phyloP scores from a whole-genome alignment of 1,140 invertebrate genomes.

The Acromyrmex charruanus region DNA sequence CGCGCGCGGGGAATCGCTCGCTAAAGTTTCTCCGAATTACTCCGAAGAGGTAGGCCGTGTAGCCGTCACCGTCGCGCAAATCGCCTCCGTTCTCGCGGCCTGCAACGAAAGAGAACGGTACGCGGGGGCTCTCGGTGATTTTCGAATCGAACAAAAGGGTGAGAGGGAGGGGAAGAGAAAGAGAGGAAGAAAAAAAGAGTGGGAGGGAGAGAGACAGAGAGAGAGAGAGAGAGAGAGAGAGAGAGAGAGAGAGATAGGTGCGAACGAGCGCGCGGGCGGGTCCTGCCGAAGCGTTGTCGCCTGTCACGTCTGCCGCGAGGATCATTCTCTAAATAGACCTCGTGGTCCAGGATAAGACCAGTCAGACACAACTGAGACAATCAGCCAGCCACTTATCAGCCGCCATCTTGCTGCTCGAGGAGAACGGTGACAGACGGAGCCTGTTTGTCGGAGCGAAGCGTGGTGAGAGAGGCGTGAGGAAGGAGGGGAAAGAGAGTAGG shows the following conservation, averaged over 20 bases:
- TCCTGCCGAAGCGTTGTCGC: neutral
- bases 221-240: neutral
- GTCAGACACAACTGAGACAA: neutral
- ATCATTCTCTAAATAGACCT: neutral
- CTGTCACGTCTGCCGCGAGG: neutral
- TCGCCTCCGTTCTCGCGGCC: conserved; percentile 11
- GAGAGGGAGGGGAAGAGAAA: neutral
- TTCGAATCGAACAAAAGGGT: neutral
- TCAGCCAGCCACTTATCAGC: conserved; percentile 30
- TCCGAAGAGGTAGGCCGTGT: conserved; percentile 14
- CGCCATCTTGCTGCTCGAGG: conserved; percentile 49
- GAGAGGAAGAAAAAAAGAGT: too few species aligned
- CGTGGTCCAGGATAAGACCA: neutral
- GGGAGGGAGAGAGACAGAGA: neutral
- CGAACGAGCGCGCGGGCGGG: neutral
- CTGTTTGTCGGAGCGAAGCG: conserved; percentile 1
- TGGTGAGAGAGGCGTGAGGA: too few species aligned
- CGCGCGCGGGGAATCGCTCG: conserved; percentile 2
- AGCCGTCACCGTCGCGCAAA: conserved; percentile 15
- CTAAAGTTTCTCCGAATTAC: conserved; percentile 25
- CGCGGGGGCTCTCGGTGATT: conserved; percentile 6
- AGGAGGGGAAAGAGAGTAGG: neutral
- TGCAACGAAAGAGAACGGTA: neutral
- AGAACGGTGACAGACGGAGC: conserved; percentile 43
- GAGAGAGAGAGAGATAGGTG: neutral